Conservation (phyloP, 2,113 vertebrate species). For the Gymnobelideus leadbeateri region DNA sequence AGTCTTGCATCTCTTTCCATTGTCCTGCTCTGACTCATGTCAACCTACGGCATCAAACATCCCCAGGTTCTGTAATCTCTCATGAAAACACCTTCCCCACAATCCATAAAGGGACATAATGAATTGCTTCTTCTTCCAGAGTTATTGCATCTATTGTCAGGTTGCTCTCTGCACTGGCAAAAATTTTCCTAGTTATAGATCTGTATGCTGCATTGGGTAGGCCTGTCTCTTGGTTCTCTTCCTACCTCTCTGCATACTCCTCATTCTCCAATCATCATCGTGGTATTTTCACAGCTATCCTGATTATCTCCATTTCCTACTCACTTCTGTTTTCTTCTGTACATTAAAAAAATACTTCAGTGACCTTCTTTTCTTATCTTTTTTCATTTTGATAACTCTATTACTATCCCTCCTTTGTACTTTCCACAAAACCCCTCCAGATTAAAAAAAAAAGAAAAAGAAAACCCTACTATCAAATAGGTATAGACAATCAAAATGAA, state of each 20-base stretch:
- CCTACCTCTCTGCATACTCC: not conserved
- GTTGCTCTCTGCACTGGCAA: not conserved
- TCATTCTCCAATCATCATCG: not conserved
- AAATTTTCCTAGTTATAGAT: not conserved
- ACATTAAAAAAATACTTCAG: not conserved
- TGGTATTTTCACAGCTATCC: not conserved
- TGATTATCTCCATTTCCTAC: not conserved
- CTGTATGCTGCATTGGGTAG: not conserved
- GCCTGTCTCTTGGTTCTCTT: not conserved
- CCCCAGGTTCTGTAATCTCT: not conserved
- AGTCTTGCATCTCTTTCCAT: not conserved
- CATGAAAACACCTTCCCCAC: not conserved
- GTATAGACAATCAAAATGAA: not conserved
- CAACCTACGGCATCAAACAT: not conserved
- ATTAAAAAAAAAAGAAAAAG: not conserved
- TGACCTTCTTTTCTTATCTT: not conserved
- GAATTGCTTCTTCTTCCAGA: not conserved
- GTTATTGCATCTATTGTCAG: not conserved
- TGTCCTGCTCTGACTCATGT: not conserved
- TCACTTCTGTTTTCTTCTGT: not conserved
- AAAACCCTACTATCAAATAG: not conserved
- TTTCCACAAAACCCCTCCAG: not conserved
- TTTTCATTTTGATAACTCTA: not conserved
- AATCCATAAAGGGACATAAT: not conserved
- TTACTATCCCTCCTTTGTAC: not conserved